phyloP scores from a whole-genome alignment of 2,888 invertebrate genomes.

The Heliconius erato region DNA sequence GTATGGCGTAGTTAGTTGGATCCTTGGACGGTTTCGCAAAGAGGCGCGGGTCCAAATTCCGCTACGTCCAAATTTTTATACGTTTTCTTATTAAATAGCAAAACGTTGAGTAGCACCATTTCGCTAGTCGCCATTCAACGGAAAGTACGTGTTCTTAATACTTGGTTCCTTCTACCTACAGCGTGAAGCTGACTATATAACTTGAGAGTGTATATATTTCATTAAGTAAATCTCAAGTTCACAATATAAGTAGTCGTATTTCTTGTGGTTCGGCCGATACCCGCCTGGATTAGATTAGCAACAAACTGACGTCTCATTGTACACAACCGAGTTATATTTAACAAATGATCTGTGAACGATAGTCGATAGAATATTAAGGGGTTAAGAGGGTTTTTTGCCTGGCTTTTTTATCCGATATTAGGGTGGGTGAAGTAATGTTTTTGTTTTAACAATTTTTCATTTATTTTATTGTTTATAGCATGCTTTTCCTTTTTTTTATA shows the following conservation, averaged over 20 bases:
- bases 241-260: constrained; percentile 13
- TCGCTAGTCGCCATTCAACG: too few species aligned
- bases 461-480: not conserved
- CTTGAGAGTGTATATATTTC: too few species aligned
- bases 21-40: too few species aligned
- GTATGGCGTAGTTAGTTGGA: too few species aligned
- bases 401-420: not conserved
- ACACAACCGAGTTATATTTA: constrained; percentile 29
- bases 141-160: too few species aligned
- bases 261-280: constrained; percentile 31
- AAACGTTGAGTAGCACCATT: too few species aligned
- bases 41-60: too few species aligned
- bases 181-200: not conserved
- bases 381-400: not conserved
- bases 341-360: constrained; percentile 34
- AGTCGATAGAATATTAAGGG: constrained; percentile 20
- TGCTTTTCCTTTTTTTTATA: too few species aligned
- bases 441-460: not conserved
- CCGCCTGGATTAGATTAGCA: constrained; percentile 39
- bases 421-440: not conserved
- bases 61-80: too few species aligned
- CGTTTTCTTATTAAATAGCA: too few species aligned
- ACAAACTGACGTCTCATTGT: constrained; percentile 37
- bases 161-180: too few species aligned
- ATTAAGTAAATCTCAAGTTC: constrained; percentile 10